Evolutionary conservation across 2,888 invertebrate species (phyloP).

Genomic region (Apodemia mormo): DNA sequence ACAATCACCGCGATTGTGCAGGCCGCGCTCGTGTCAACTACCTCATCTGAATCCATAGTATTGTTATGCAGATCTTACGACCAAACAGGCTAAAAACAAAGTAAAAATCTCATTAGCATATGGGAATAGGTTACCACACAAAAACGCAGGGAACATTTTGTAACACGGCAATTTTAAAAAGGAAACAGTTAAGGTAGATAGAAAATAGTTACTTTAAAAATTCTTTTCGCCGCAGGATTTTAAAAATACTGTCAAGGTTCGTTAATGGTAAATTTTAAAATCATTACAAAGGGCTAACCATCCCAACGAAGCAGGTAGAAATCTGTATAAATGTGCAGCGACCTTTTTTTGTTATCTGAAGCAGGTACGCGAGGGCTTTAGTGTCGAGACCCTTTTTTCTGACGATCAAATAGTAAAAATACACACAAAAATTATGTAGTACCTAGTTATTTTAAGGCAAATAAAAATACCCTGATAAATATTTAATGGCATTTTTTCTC

Average conservation of each 20-base stretch:
- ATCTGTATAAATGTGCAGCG: slow-evolving; percentile 52
- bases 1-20: slow-evolving; percentile 68
- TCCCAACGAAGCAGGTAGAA: slow-evolving; percentile 61
- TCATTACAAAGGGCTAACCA: slow-evolving; percentile 61
- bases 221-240: slow-evolving; percentile 60
- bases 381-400: slow-evolving; percentile 9
- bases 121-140: slow-evolving; percentile 25
- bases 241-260: slow-evolving; percentile 61
- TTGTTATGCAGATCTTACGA: slow-evolving; percentile 72
- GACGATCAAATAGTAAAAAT: not conserved
- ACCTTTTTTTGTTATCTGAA: slow-evolving; percentile 61
- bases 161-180: slow-evolving; percentile 39
- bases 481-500: slow-evolving; percentile 37
- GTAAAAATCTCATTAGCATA: slow-evolving; percentile 54
- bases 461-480: slow-evolving; percentile 13
- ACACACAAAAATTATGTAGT: slow-evolving; percentile 8
- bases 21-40: slow-evolving; percentile 65
- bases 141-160: slow-evolving; percentile 28
- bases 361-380: slow-evolving; percentile 63
- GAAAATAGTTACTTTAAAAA: slow-evolving; percentile 47
- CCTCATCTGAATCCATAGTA: slow-evolving; percentile 63
- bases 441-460: slow-evolving; percentile 7
- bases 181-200: slow-evolving; percentile 24
- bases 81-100: slow-evolving; percentile 62
- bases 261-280: slow-evolving; percentile 75